Percentiles rank a stretch among this genome's conserved stretches.
Evolutionary conservation across 2,797 vertebrate species (phyloP).

Genomic region (Nannoperca obscura): DNA sequence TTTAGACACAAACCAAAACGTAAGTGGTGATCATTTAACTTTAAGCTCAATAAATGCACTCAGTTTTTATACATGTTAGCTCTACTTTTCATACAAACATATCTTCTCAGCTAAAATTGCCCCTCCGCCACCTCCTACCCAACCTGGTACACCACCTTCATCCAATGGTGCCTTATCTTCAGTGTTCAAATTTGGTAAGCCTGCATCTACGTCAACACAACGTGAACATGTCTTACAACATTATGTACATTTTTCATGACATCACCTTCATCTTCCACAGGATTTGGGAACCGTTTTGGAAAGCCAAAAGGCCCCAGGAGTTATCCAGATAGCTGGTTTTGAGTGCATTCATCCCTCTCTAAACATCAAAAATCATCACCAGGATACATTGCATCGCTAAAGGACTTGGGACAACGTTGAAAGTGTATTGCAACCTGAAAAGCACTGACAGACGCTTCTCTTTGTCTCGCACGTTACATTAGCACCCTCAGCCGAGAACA

Average conservation of each 20-base stretch:
- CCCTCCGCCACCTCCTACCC: slow-evolving; percentile 42
- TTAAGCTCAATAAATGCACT: background rate
- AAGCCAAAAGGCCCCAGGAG: slow-evolving; percentile 87
- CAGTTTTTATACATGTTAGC: no score
- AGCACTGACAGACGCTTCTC: background rate
- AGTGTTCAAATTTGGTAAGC: slow-evolving; percentile 79
- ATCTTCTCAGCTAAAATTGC: slow-evolving; percentile 69
- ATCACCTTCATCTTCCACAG: slow-evolving; percentile 53
- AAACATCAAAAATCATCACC: background rate
- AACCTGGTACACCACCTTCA: slow-evolving; percentile 44
- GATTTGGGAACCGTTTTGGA: slow-evolving; percentile 83
- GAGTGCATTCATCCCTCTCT: background rate
- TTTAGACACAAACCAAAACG: slow-evolving; percentile 77
- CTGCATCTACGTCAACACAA: background rate
- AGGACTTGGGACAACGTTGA: background rate
- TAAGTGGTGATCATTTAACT: slow-evolving; percentile 64
- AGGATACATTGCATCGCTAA: background rate
- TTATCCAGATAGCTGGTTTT: slow-evolving; percentile 84
- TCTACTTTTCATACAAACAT: no score
- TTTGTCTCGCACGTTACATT: slow-evolving; percentile 20
- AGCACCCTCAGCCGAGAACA: slow-evolving; percentile 28
- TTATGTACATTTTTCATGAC: background rate
- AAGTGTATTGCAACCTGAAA: slow-evolving; percentile 1
- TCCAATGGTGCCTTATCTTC: slow-evolving; percentile 38
- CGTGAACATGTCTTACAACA: background rate